Evolutionary conservation across 2,888 invertebrate genomes (phyloP).

Genomic region (Panzeria rudis): DNA sequence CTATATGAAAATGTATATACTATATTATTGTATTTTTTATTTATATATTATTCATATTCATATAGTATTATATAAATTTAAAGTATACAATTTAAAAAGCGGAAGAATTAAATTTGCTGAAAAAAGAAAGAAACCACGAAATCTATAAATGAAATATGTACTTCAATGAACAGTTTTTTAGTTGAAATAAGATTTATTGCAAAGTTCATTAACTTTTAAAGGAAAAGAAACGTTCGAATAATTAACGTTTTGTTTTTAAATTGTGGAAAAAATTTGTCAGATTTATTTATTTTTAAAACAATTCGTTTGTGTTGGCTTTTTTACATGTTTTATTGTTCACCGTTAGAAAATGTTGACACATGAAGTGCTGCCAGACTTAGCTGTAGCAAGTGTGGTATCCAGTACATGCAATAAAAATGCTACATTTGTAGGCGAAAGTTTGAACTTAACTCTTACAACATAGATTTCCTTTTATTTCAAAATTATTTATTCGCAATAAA

Average conservation of each 20-base stretch:
- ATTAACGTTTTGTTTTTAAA: not conserved
- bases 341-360: not conserved
- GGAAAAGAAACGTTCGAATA: not conserved
- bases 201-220: slow-evolving; percentile 36
- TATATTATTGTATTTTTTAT: not conserved
- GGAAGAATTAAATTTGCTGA: slow-evolving; percentile 7
- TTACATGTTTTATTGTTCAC: not conserved
- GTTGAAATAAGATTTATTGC: not conserved
- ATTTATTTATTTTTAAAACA: not conserved
- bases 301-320: not conserved
- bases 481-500: too few species aligned
- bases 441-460: too few species aligned
- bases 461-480: too few species aligned
- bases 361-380: not conserved
- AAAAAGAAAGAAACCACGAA: slow-evolving; percentile 7
- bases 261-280: not conserved
- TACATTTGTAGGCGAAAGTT: too few species aligned
- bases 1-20: not conserved
- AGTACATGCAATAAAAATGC: too few species aligned
- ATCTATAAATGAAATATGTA: slow-evolving; percentile 20
- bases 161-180: not conserved
- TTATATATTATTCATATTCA: not conserved
- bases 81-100: not conserved
- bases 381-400: too few species aligned
- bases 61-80: slow-evolving; percentile 1